phyloP scores from a whole-genome alignment of 2,888 invertebrate species.

The Nomada fabriciana region DNA sequence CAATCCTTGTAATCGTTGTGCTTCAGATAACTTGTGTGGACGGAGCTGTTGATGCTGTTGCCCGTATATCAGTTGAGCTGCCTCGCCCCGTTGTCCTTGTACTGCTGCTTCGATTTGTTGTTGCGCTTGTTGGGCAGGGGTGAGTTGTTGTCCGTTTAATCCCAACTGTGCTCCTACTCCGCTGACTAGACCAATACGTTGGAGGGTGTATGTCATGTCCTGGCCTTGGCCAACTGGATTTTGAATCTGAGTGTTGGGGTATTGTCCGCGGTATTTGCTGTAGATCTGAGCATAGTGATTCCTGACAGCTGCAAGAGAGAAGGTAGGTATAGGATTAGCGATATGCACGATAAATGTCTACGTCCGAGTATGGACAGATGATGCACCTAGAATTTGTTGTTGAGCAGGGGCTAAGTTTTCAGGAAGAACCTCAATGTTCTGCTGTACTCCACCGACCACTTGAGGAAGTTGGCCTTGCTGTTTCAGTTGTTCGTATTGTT shows the following conservation, averaged over 20 bases:
- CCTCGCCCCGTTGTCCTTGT: slow-evolving; percentile 27
- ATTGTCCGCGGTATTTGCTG: slow-evolving; percentile 53
- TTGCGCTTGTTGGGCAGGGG: slow-evolving; percentile 40
- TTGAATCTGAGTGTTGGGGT: slow-evolving; percentile 56
- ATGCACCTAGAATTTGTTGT: slow-evolving; percentile 41
- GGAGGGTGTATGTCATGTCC: slow-evolving; percentile 24
- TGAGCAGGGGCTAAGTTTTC: slow-evolving; percentile 57
- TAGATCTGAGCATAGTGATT: slow-evolving; percentile 55
- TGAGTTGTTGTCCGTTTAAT: slow-evolving; percentile 9
- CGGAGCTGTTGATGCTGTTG: slow-evolving; percentile 39
- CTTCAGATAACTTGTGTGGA: slow-evolving; percentile 3
- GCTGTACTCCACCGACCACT: slow-evolving; percentile 60
- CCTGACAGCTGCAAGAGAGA: slow-evolving; percentile 55
- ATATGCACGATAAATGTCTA: neutral
- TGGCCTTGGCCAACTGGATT: slow-evolving; percentile 53
- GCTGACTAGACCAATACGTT: slow-evolving; percentile 32
- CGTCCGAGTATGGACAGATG: neutral
- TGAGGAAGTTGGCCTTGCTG: slow-evolving; percentile 57
- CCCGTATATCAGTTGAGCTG: slow-evolving; percentile 11
- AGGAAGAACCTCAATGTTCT: slow-evolving; percentile 76
- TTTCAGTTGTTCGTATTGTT: slow-evolving; percentile 71
- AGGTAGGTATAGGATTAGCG: slow-evolving; percentile 15
- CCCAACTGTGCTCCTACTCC: slow-evolving; percentile 6
- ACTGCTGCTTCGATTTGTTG: slow-evolving; percentile 34
- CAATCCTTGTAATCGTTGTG: neutral